phyloP scores from a whole-genome alignment of 2,888 invertebrate genomes.

The Slavum lentiscoides region DNA sequence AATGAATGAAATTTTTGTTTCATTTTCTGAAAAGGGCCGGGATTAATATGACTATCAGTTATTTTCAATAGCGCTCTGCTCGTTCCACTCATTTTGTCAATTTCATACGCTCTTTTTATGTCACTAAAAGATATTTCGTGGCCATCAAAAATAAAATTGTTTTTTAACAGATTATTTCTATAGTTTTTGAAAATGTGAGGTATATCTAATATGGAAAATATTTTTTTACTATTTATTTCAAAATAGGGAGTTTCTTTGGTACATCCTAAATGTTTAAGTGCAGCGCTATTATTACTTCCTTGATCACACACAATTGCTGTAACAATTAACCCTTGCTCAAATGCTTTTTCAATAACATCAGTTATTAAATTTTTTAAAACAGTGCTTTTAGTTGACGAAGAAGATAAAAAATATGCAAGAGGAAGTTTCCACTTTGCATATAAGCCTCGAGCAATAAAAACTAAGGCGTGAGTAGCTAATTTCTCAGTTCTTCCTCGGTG shows the following conservation, averaged over 20 bases:
- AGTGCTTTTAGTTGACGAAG: slow-evolving; percentile 46
- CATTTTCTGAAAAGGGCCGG: slow-evolving; percentile 18
- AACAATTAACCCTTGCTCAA: slow-evolving; percentile 54
- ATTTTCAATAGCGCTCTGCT: slow-evolving; percentile 54
- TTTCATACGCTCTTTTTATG: slow-evolving; percentile 53
- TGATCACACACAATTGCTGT: slow-evolving; percentile 56
- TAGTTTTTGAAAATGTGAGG: too few species aligned
- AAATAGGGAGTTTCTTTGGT: slow-evolving; percentile 54
- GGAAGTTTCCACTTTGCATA: slow-evolving; percentile 56
- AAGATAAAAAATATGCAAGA: slow-evolving; percentile 55
- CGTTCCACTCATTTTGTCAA: slow-evolving; percentile 53
- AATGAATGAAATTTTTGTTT: too few species aligned
- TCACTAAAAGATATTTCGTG: slow-evolving; percentile 48
- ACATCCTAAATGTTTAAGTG: slow-evolving; percentile 55
- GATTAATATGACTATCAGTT: slow-evolving; percentile 56
- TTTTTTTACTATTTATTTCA: slow-evolving; percentile 50
- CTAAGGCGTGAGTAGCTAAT: slow-evolving; percentile 53
- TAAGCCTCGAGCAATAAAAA: slow-evolving; percentile 55
- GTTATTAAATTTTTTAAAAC: slow-evolving; percentile 49
- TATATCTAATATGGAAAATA: slow-evolving; percentile 55
- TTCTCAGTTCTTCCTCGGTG: not conserved
- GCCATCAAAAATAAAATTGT: slow-evolving; percentile 5
- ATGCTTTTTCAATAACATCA: slow-evolving; percentile 16
- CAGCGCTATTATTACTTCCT: slow-evolving; percentile 55
- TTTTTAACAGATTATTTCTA: too few species aligned